These are phyloP conservation scores for Pachycephala philippinensis DNA, from an alignment of 2,113 vertebrate species.

Conservation along the genomic window DNA sequence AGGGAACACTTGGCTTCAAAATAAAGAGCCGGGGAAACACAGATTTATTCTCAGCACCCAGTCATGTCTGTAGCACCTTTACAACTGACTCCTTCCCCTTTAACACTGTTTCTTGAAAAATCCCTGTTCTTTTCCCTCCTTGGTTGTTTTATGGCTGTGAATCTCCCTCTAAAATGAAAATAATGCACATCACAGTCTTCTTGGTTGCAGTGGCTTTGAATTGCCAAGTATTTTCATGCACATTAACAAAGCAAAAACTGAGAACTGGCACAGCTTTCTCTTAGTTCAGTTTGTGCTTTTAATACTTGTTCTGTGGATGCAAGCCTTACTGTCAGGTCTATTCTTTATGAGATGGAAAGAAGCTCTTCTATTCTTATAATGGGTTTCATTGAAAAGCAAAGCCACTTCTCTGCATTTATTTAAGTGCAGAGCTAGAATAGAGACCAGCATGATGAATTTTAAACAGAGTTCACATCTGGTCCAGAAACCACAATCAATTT, in stretches of 20 bases:
- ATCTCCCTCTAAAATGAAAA: conserved; percentile 1
- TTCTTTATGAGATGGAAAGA: conserved; percentile 32
- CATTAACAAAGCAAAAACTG: conserved; percentile 15
- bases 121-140: not conserved
- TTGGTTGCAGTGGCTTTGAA: not conserved
- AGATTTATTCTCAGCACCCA: not conserved
- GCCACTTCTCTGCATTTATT: conserved; percentile 61
- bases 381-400: conserved; percentile 52
- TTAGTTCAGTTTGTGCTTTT: conserved; percentile 18
- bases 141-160: not conserved
- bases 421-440: conserved; percentile 49
- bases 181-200: not conserved
- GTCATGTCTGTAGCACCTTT: not conserved
- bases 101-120: not conserved
- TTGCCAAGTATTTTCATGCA: conserved; percentile 20
- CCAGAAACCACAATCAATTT: conserved; percentile 72
- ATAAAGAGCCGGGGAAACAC: not conserved
- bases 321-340: conserved; percentile 30
- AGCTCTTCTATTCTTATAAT: conserved; percentile 45
- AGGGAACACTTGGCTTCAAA: not conserved
- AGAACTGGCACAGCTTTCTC: not conserved
- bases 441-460: conserved; percentile 67
- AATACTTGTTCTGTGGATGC: not conserved
- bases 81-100: not conserved
- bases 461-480: conserved; percentile 74